Evolutionary conservation across 2,888 invertebrate species (phyloP).

Genomic region (Nymphalis urticae): DNA sequence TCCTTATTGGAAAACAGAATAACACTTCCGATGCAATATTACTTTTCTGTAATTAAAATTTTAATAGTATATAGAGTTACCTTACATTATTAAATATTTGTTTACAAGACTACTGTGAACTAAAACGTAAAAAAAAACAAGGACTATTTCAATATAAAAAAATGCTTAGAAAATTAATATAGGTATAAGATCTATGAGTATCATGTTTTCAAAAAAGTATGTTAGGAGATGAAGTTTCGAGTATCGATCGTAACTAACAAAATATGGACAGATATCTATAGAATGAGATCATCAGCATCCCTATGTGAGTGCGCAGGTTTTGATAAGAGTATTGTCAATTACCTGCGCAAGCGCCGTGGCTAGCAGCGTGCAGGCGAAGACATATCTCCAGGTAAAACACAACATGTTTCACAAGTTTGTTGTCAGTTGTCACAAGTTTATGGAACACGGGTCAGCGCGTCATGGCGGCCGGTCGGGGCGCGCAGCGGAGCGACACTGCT

Average conservation of each 20-base stretch:
- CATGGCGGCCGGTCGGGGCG: constrained; percentile 68
- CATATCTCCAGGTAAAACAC: constrained; percentile 54
- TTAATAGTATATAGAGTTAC: background rate
- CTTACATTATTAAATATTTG: background rate
- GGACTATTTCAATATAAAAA: background rate
- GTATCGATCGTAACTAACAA: background rate
- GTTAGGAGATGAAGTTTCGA: background rate
- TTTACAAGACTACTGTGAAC: background rate
- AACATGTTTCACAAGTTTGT: constrained; percentile 56
- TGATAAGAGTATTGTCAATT: constrained; percentile 37
- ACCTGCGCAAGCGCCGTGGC: constrained; percentile 63
- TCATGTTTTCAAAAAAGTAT: background rate
- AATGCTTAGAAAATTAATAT: background rate
- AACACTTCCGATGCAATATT: background rate
- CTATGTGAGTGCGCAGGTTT: constrained; percentile 33
- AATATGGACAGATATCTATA: constrained; percentile 20
- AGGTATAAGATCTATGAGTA: background rate
- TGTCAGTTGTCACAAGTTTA: constrained; percentile 37
- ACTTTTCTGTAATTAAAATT: background rate
- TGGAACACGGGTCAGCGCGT: constrained; percentile 53
- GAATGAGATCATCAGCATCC: constrained; percentile 43
- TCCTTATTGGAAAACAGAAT: constrained; percentile 9
- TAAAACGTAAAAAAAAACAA: background rate
- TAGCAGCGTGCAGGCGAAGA: constrained; percentile 60
- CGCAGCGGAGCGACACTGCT: constrained; percentile 71